These are phyloP conservation scores for Calliopum simillimum DNA, from an alignment of 2,888 invertebrate genomes.

Conservation along the genomic window DNA sequence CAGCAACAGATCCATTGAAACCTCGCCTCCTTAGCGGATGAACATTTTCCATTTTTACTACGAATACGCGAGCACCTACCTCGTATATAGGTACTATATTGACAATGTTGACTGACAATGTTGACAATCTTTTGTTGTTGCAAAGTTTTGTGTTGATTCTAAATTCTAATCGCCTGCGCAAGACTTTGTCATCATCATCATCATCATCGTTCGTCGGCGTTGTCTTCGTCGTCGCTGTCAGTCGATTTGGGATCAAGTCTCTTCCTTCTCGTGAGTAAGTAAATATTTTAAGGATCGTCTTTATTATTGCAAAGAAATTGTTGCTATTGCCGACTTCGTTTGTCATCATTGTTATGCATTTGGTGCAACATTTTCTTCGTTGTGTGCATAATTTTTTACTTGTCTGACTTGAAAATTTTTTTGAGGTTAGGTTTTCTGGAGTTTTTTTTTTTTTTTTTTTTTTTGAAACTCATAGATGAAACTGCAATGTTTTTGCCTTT, in stretches of 20 bases:
- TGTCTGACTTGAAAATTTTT: not conserved
- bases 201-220: not conserved
- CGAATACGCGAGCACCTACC: not conserved
- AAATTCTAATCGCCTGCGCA: conserved; percentile 33
- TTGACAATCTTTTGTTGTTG: conserved; percentile 28
- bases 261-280: conserved; percentile 19
- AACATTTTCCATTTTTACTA: not conserved
- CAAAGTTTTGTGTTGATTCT: conserved; percentile 18
- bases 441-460: no score
- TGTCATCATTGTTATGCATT: conserved; percentile 21
- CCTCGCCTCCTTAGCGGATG: not conserved
- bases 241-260: conserved; percentile 14
- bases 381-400: conserved; percentile 2
- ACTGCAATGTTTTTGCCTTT: no score
- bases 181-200: conserved; percentile 19
- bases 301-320: conserved; percentile 24
- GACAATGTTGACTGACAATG: conserved; percentile 25
- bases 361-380: conserved; percentile 6
- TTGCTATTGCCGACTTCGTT: conserved; percentile 4
- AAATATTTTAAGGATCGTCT: conserved; percentile 33
- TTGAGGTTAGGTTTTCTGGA: not conserved
- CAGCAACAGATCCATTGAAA: not conserved
- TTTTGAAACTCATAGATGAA: no score
- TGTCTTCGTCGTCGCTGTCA: not conserved
- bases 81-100: not conserved